phyloP scores from a whole-genome alignment of 2,888 invertebrate genomes.

The Oxytorus armatus region DNA sequence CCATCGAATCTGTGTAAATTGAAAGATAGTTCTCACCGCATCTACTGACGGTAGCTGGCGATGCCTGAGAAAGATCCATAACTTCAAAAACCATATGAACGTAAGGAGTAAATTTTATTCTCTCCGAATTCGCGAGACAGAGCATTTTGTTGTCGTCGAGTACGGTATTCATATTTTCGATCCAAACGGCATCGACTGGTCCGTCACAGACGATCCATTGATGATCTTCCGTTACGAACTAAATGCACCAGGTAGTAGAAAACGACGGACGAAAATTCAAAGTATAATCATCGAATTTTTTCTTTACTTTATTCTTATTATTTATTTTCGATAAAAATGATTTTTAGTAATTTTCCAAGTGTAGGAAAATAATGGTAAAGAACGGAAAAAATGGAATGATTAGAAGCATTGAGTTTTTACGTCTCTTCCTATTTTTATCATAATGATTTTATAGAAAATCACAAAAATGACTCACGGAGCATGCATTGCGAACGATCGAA shows the following conservation, averaged over 20 bases:
- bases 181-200: slow-evolving; percentile 97
- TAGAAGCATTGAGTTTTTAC: neutral
- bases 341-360: neutral
- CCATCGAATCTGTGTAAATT: neutral
- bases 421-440: too few species aligned
- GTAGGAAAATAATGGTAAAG: neutral
- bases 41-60: slow-evolving; percentile 94
- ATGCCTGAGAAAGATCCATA: slow-evolving; percentile 93
- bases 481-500: slow-evolving; percentile 87
- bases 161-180: slow-evolving; percentile 97
- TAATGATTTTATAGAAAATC: slow-evolving; percentile 7
- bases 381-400: neutral
- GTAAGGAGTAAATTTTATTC: slow-evolving; percentile 94
- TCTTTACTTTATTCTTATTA: neutral
- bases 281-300: too few species aligned
- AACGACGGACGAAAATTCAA: too few species aligned
- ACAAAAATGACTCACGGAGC: slow-evolving; percentile 84
- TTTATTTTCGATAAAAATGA: neutral
- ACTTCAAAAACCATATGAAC: slow-evolving; percentile 96
- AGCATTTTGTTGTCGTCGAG: slow-evolving; percentile 97
- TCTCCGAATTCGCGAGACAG: slow-evolving; percentile 95
- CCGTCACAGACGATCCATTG: slow-evolving; percentile 97
- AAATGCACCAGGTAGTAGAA: neutral
- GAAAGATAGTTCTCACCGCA: slow-evolving; percentile 76
- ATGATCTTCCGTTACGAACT: slow-evolving; percentile 88